Evolutionary conservation across 2,797 vertebrate genomes (phyloP).

Genomic region (Argya squamiceps): DNA sequence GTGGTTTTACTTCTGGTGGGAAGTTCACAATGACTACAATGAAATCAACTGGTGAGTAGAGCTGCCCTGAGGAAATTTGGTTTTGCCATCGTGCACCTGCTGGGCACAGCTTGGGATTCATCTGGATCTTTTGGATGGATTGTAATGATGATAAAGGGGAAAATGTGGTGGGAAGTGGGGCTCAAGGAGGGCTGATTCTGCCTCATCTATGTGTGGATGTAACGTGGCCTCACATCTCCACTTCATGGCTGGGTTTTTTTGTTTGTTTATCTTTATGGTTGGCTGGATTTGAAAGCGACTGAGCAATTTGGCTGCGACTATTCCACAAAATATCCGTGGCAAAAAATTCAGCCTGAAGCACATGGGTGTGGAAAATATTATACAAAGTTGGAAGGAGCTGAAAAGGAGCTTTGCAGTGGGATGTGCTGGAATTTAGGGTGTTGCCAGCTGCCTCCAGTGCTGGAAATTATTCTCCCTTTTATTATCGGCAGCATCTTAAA

Average conservation of each 20-base stretch:
- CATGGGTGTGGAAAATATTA: not conserved
- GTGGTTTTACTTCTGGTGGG: constrained; percentile 97
- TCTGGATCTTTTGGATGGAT: not conserved
- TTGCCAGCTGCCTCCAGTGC: not conserved
- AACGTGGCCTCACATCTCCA: fast-evolving
- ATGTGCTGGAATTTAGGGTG: not conserved
- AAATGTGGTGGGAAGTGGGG: not conserved
- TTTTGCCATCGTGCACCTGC: fast-evolving
- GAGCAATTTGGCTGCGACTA: not conserved
- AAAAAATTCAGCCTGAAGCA: not conserved
- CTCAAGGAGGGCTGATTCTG: not conserved
- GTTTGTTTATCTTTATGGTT: not conserved
- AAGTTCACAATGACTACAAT: constrained; percentile 94
- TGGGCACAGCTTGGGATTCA: fast-evolving
- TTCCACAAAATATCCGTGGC: not conserved
- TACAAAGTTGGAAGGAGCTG: not conserved
- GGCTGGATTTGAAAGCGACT: not conserved
- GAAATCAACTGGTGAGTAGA: constrained; percentile 94
- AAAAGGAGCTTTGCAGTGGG: not conserved
- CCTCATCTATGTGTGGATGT: fast-evolving
- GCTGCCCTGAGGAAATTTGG: not conserved
- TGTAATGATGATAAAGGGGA: not conserved
- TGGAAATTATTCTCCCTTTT: not conserved
- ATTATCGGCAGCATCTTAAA: not conserved
- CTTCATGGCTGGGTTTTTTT: not conserved